Conservation (phyloP, 2,113 vertebrate genomes). For the Sapayoa aenigma region DNA sequence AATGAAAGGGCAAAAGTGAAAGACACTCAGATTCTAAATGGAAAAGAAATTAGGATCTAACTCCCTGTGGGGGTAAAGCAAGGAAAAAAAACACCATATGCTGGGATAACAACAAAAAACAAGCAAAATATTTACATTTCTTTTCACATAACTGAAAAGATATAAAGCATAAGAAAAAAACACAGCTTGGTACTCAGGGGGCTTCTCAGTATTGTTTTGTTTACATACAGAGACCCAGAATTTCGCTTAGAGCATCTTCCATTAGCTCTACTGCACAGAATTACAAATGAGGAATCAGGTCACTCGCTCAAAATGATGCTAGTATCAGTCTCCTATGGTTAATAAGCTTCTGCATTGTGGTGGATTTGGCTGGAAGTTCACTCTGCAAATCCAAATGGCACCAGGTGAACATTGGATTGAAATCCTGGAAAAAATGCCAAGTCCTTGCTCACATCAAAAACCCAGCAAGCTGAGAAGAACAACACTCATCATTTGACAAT, state of each 20-base stretch:
- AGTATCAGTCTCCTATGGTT: constrained; percentile 29
- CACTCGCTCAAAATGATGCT: constrained; percentile 41
- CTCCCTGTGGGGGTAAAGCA: background rate
- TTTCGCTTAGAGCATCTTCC: background rate
- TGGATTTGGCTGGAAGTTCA: constrained; percentile 11
- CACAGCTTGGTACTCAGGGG: background rate
- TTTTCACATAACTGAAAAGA: background rate
- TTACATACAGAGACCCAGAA: background rate
- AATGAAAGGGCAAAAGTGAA: background rate
- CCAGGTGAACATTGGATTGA: background rate
- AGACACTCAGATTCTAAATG: background rate
- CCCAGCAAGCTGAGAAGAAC: background rate
- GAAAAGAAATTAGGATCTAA: background rate
- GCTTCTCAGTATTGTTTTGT: background rate
- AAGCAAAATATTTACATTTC: constrained; percentile 7
- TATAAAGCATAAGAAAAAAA: background rate
- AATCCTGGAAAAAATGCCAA: constrained; percentile 33
- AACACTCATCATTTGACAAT: background rate
- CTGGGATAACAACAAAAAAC: background rate
- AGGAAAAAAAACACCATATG: background rate
- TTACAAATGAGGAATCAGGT: constrained; percentile 45
- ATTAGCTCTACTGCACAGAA: constrained; percentile 25
- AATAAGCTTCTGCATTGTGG: constrained; percentile 14
- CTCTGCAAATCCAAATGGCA: constrained; percentile 46
- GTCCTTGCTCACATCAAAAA: background rate